These are phyloP conservation scores for Lutraria rhynchaena DNA, from an alignment of 1,140 invertebrate species.

Conservation along the genomic window DNA sequence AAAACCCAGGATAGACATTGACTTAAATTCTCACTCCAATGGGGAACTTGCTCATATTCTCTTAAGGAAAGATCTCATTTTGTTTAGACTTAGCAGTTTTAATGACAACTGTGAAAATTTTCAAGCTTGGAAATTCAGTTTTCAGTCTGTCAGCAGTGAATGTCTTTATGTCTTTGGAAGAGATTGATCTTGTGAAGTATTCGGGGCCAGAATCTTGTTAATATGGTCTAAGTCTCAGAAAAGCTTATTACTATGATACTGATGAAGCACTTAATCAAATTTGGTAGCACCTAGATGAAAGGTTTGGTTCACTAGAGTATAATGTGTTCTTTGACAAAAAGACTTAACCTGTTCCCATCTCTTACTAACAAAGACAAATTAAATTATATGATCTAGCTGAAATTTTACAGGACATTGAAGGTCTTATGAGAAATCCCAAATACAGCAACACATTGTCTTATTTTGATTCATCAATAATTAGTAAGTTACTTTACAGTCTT, in stretches of 20 bases:
- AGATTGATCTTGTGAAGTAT: slow-evolving; percentile 15
- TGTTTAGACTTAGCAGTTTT: neutral
- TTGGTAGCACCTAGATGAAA: neutral
- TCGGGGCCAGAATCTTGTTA: neutral
- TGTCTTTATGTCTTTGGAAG: neutral
- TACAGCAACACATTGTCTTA: neutral
- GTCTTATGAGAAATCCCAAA: neutral
- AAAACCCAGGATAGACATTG: too few species aligned
- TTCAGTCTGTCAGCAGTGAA: neutral
- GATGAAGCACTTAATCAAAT: neutral
- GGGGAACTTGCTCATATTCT: too few species aligned
- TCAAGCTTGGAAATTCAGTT: slow-evolving; percentile 15
- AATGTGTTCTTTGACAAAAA: neutral
- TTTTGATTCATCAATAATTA: neutral
- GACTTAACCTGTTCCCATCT: neutral
- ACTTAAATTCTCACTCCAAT: too few species aligned
- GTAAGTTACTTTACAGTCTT: neutral
- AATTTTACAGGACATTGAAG: neutral
- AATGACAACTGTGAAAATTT: slow-evolving; percentile 18
- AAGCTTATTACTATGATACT: neutral
- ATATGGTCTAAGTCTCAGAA: neutral
- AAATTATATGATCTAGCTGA: neutral
- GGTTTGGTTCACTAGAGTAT: neutral
- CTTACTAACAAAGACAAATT: neutral
- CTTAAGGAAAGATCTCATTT: slow-evolving; percentile 1